These are phyloP conservation scores for Saccopteryx leptura DNA, from an alignment of 2,113 vertebrate species.

Conservation along the genomic window DNA sequence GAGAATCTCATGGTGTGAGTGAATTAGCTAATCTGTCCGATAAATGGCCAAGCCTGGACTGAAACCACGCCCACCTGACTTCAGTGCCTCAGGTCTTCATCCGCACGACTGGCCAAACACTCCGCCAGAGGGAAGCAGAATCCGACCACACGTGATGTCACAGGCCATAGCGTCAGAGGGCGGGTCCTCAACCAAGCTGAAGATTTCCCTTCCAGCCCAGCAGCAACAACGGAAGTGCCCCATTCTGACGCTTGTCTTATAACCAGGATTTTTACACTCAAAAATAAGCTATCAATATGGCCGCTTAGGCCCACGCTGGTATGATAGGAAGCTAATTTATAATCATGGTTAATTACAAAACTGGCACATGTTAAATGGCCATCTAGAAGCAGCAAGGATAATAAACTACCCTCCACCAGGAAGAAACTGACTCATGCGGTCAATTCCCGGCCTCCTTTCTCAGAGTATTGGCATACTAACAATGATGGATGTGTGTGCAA, in stretches of 20 bases:
- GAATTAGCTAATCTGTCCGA: background rate
- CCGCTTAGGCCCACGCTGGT: background rate
- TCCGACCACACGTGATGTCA: background rate
- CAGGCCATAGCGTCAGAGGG: background rate
- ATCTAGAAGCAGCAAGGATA: background rate
- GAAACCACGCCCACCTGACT: background rate
- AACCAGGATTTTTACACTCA: background rate
- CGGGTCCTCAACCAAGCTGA: rapidly evolving
- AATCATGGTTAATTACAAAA: conserved; percentile 60
- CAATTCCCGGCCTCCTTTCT: background rate
- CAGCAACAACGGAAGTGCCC: background rate
- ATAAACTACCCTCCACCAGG: background rate
- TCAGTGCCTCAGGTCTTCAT: background rate
- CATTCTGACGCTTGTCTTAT: background rate
- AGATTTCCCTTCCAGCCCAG: background rate
- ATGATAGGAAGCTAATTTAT: background rate
- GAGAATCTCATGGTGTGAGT: background rate
- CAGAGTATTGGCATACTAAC: conserved; percentile 31
- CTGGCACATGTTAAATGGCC: background rate
- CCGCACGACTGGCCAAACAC: background rate
- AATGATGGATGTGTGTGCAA: conserved; percentile 45
- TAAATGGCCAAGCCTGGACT: background rate
- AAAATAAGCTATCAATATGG: background rate
- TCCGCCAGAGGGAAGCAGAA: background rate
- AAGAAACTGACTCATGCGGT: background rate